phyloP scores from a whole-genome alignment of 2,888 invertebrate species.

The Aphodius sticticus region DNA sequence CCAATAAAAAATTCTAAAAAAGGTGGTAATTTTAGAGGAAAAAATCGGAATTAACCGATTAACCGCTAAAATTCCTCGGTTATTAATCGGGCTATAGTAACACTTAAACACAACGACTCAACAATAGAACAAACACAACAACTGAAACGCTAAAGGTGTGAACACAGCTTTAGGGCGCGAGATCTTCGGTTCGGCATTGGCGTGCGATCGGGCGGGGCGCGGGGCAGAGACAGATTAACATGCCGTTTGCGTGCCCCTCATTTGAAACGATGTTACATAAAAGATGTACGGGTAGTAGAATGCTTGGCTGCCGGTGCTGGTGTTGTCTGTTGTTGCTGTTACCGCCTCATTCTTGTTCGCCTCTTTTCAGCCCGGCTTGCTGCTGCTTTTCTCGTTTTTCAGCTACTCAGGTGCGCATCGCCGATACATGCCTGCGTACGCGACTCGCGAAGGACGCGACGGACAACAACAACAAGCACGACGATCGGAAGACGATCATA shows the following conservation, averaged over 20 bases:
- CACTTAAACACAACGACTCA: constrained; percentile 8
- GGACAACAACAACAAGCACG: constrained; percentile 12
- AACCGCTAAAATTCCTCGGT: background rate
- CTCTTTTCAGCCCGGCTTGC: background rate
- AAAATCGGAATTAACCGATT: too few relatives aligned
- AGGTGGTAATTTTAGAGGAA: too few relatives aligned
- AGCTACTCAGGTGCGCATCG: constrained; percentile 10
- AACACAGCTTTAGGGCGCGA: background rate
- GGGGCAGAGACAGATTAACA: constrained; percentile 33
- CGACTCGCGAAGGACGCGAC: background rate
- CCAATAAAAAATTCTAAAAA: too few relatives aligned
- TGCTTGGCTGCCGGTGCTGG: constrained; percentile 6
- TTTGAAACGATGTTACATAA: constrained; percentile 34
- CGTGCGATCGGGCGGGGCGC: background rate
- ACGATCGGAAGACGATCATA: background rate
- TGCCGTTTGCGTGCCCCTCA: constrained; percentile 35
- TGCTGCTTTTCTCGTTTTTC: constrained; percentile 18
- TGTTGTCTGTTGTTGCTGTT: too few relatives aligned
- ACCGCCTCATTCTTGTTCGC: background rate
- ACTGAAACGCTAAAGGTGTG: background rate
- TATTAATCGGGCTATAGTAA: too few relatives aligned
- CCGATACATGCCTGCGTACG: background rate
- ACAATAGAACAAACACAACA: background rate
- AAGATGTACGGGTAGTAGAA: constrained; percentile 14
- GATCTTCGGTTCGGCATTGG: background rate